Base-by-base conservation (phyloP, 2,888 invertebrate genomes). In the Ornithoptera alexandrae region DNA sequence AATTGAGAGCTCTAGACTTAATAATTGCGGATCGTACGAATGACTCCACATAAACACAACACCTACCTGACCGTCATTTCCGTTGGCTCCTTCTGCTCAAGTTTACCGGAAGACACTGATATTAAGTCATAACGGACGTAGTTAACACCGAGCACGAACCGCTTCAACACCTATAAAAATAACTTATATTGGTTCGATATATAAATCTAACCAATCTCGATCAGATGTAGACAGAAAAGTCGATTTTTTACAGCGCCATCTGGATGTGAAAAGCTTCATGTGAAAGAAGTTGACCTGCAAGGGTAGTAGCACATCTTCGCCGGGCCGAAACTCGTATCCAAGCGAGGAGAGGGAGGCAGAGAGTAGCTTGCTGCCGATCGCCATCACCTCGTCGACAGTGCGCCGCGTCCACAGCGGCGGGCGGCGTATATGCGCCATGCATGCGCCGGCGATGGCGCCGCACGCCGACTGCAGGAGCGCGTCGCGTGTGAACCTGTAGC, bases 331-430 rank as follows among this genome's bases (percentile, higher is more conserved):
- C 75, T 91, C 90, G 73, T 92, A 93, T 0, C 94, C 93, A 0
- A 95, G 79, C n/a, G 91, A 84, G 12, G 84, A 84, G 0, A 94
- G 69, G 0, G 94, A 94, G 0, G 89, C 87, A 0, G 82, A 74
- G 76, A 94, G 93, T 69, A 95, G 78, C 46, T 88, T 88, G 64
- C 93, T 90, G 0, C 93, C 94, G 0, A 93, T 82, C 0, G 83
- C 79, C 73, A 94, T 79, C 17, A 94, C 87, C 74, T 89, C 88
- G 76, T 88, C 94, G 22, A 90, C 79, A 0, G 95, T 94, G n/a
- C 92, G 90, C 5, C 88, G 84, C 7, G 94, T 93, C 95, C 95
- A 95, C 6, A 93, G 87, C 62, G 90, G 90, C 0, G 94, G 91
- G 7, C 93, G 90, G 12, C 94, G 93, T 0, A 94, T 79, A 73